Conservation (phyloP, 92 coral and sea anemone species). For the Phymanthus crucifer region DNA sequence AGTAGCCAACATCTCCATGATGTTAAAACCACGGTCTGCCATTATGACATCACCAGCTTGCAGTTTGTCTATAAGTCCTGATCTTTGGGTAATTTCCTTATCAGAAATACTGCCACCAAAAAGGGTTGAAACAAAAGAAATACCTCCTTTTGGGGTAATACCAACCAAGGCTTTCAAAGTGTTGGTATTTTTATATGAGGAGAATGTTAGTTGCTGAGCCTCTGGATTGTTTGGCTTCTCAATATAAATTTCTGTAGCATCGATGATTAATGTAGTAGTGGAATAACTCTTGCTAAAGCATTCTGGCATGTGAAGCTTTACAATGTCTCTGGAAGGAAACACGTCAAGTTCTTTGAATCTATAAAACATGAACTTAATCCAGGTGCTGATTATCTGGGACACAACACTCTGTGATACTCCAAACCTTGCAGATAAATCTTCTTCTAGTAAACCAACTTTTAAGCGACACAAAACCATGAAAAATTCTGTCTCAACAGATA, state of each 20-base stretch:
- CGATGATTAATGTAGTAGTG: conserved; percentile 43
- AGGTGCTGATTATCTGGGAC: conserved; percentile 30
- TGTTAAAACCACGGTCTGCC: conserved; percentile 70
- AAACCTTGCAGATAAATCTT: conserved; percentile 60
- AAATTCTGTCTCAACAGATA: conserved; percentile 42
- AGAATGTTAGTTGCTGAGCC: conserved; percentile 50
- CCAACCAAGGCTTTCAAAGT: conserved; percentile 50
- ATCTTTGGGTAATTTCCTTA: conserved; percentile 45
- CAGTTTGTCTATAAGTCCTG: conserved; percentile 50
- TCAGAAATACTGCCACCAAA: conserved; percentile 64
- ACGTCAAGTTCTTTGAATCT: conserved; percentile 52
- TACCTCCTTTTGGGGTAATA: conserved; percentile 49
- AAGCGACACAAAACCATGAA: conserved; percentile 47
- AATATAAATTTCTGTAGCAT: conserved; percentile 55
- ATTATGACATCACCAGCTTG: conserved; percentile 51
- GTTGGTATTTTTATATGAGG: conserved; percentile 44
- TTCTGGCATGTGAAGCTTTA: conserved; percentile 51
- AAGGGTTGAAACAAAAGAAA: conserved; percentile 55
- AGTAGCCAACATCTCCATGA: conserved; percentile 42
- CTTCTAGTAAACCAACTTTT: conserved; percentile 40
- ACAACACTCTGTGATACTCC: conserved; percentile 46
- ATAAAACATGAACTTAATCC: conserved; percentile 44
- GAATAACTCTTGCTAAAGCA: conserved; percentile 50
- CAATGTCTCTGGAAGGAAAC: conserved; percentile 56
- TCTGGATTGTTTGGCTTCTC: conserved; percentile 48